Evolutionary conservation across 2,113 vertebrate species (phyloP).

Genomic region (Eira barbara): DNA sequence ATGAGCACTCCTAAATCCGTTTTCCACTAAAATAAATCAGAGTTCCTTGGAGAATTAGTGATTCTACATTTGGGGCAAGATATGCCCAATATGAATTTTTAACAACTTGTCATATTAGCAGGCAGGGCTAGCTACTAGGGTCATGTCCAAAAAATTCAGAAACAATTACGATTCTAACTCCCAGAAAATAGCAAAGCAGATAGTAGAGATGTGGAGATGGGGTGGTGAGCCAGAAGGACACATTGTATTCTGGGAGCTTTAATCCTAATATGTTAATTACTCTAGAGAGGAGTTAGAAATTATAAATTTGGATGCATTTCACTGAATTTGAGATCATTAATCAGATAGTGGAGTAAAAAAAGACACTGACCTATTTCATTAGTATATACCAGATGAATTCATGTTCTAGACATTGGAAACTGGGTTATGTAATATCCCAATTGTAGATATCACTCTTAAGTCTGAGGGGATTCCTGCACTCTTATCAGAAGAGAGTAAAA

Average conservation of each 20-base stretch:
- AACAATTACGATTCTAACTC: fast-evolving
- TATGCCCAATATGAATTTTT: not conserved
- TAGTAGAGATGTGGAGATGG: not conserved
- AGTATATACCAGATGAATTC: not conserved
- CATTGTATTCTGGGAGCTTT: not conserved
- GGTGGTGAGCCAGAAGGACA: not conserved
- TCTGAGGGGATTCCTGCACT: not conserved
- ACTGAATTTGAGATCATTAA: not conserved
- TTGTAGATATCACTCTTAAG: not conserved
- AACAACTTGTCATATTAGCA: not conserved
- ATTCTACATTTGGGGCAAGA: not conserved
- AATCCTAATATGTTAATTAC: not conserved
- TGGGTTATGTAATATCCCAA: not conserved
- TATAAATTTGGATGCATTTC: not conserved
- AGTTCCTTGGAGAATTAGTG: not conserved
- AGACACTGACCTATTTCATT: not conserved
- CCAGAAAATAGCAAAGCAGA: not conserved
- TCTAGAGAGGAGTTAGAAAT: not conserved
- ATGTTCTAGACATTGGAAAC: not conserved
- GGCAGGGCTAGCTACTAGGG: not conserved
- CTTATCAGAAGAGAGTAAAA: not conserved
- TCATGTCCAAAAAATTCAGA: not conserved
- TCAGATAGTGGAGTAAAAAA: not conserved
- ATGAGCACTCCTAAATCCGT: not conserved
- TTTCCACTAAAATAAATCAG: not conserved